These are phyloP conservation scores for Helicoverpa armigera DNA, from an alignment of 1,140 invertebrate genomes.

Conservation along the genomic window DNA sequence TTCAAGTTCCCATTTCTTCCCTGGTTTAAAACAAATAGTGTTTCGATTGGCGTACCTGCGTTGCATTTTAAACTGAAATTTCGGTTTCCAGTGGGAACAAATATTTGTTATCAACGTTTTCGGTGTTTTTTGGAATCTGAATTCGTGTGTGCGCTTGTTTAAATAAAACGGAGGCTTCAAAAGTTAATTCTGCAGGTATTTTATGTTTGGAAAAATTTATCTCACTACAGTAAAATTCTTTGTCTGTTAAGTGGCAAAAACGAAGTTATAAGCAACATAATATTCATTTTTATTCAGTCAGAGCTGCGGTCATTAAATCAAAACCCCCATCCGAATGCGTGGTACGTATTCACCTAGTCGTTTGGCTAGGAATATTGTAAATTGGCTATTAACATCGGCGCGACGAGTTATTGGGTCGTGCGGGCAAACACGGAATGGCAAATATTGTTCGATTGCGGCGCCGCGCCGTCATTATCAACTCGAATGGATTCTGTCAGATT, in stretches of 20 bases:
- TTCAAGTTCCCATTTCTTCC: too few relatives aligned
- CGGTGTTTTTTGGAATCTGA: neutral
- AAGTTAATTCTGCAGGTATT: neutral
- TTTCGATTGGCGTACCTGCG: too few relatives aligned
- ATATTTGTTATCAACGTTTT: too few relatives aligned
- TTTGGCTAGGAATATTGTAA: constrained; percentile 38
- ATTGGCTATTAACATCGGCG: constrained; percentile 38
- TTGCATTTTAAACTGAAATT: too few relatives aligned
- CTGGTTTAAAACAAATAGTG: too few relatives aligned
- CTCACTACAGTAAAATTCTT: neutral
- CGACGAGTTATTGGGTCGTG: constrained; percentile 27
- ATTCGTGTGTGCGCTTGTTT: neutral
- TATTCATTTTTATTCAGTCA: neutral
- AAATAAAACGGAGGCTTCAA: neutral
- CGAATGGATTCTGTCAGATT: neutral
- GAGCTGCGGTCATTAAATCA: neutral
- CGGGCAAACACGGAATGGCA: constrained; percentile 21
- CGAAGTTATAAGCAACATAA: neutral
- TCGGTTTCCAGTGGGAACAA: too few relatives aligned
- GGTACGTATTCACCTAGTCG: neutral
- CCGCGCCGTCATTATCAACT: constrained; percentile 9
- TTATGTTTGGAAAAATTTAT: neutral
- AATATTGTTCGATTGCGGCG: constrained; percentile 35
- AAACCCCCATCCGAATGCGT: neutral
- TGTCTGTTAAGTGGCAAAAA: neutral